Evolutionary conservation across 2,797 vertebrate species (phyloP), one percentile per base, ranked within the genome.

Genomic region (Lithobates sylvaticus): DNA sequence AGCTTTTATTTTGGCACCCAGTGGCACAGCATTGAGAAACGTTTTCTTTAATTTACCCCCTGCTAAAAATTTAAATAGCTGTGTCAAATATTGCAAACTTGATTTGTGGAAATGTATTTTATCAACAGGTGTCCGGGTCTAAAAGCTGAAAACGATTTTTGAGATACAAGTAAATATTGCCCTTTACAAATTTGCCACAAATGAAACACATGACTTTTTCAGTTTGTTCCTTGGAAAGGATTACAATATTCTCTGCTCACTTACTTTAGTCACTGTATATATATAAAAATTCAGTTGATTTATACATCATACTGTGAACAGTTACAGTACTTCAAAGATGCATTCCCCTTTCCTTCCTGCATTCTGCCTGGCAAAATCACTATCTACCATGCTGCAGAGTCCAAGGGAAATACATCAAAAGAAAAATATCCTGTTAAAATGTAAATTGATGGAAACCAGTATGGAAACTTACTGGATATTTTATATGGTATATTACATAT

Each of bases 21-120:
- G 54, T 58, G 61, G 67, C 54, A 72, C 26, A 26, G 29, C 77
- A 50, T 39, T 78, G 69, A 75, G 39, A 64, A 88, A 85, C 69
- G 6, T 5, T 77, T 88, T 27, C 12, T 86, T 88, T 88, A 88
- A 84, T 89, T 88, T 86, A 84, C 80, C 86, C 72, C 81, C 85
- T 80, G 78, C 68, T 81, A 85, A 78, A 86, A 8, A 88, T 84
- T 85, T 86, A 90, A 89, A 90, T 87, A 87, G 83, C 77, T 89
- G 34, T 64, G 0, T 67, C 69, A 85, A 89, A 89, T 64, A 65
- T 79, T 5, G 86, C 81, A 84, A 23, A 77, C 47, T 68, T 86
- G 47, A 88, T 77, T 89, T 64, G 21, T 77, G 85, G 54, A 89
- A 89, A 88, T 32, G 67, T 34, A 83, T 18, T 90, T 88, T 85